phyloP scores from a whole-genome alignment of 2,113 vertebrate genomes.

The Lampris megalopsis region DNA sequence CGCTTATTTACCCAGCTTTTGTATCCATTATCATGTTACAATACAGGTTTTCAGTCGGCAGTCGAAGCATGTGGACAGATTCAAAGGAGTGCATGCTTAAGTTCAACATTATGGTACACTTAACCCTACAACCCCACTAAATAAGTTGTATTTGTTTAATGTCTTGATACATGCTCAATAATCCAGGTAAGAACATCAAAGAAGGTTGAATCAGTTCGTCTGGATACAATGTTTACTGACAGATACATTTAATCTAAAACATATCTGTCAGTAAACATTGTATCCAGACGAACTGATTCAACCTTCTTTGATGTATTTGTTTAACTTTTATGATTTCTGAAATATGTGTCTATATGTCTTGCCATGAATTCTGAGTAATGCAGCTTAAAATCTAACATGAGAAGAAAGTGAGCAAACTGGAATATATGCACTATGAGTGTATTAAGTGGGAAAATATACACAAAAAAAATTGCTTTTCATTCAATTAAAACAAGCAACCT shows the following conservation, averaged over 20 bases:
- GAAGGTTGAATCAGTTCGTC: too few relatives aligned
- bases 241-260: too few relatives aligned
- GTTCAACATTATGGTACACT: neutral
- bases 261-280: too few relatives aligned
- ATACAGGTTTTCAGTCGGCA: constrained; percentile 37
- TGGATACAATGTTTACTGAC: too few relatives aligned
- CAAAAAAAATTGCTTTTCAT: constrained; percentile 59
- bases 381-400: constrained; percentile 23
- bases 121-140: neutral
- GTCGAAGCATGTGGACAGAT: constrained; percentile 53
- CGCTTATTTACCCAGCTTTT: constrained; percentile 29
- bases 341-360: too few relatives aligned
- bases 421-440: constrained; percentile 60
- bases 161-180: too few relatives aligned
- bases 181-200: too few relatives aligned
- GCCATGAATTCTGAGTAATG: constrained; percentile 12
- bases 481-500: constrained; percentile 58
- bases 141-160: too few relatives aligned
- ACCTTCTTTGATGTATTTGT: too few relatives aligned
- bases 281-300: too few relatives aligned
- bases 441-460: constrained; percentile 56
- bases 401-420: constrained; percentile 58
- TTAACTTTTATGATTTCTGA: too few relatives aligned
- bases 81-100: constrained; percentile 51
- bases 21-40: constrained; percentile 26